Base-by-base conservation (phyloP, 2,888 invertebrate species). In the Epistrophella euchroma region DNA sequence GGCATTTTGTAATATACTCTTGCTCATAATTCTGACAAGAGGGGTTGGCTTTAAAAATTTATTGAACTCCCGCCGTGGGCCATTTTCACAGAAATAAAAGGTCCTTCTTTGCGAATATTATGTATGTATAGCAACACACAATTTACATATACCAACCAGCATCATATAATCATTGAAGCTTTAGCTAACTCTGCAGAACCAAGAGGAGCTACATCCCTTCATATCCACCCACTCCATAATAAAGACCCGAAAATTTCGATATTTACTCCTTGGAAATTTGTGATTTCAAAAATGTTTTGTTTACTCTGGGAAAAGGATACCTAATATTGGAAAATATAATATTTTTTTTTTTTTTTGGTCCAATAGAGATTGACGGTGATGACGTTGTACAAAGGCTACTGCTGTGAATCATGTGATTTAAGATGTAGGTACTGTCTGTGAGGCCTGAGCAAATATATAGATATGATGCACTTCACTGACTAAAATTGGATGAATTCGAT, bases 1-100 rank as follows among this genome's bases (percentile, higher is more conserved):
- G 89, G 88, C 88, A 90, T 90, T 88, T 90, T 89, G 90, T 89
- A 89, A 52, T 52, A 76, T 74, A 72, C 90, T 15, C 52, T 52
- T 15, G 25, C 22, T 66, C 64, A 52, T 52, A 68, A 88, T 89
- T 88, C 64, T 77, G 85, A 56, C 75, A 72, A 60, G 70, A 64
- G 76, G 74, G 77, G 71, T 45, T 74, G 71, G 73, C 77, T 74
- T 86, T 82, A 86, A 82, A 86, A 86, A 86, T 82, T 86, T 82
- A 86, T 86, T 72, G 86, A 82, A 73, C 82, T 58, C 86, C 74
- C 64, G 64, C 86, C 86, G 64, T 64, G 73, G 71, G 82, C 82
- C 15, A 77, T 81, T 76, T 73, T 72, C 66, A 74, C 60, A 75
- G 71, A 80, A 71, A 74, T 66, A 72, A 70, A 81, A 68, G 52